Conservation (phyloP, 2,888 invertebrate genomes). For the Corythucha ciliata region DNA sequence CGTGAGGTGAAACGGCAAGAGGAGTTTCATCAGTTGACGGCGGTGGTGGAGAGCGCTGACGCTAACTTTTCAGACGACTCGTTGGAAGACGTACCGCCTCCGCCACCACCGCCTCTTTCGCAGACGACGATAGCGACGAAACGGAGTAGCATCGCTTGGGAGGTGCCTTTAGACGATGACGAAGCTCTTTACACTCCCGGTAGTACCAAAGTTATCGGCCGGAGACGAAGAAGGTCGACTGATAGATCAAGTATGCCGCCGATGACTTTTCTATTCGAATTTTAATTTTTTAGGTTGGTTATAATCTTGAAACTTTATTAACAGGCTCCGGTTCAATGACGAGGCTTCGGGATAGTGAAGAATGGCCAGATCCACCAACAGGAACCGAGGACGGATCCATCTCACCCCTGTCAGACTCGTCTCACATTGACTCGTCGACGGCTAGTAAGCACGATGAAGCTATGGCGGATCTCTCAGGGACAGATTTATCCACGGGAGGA, state of each 20-base stretch:
- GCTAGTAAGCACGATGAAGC: constrained; percentile 26
- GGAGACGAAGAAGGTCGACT: constrained; percentile 44
- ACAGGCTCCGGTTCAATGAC: constrained; percentile 65
- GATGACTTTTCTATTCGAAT: neutral
- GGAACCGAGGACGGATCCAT: constrained; percentile 57
- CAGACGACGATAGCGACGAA: constrained; percentile 52
- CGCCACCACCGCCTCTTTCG: constrained; percentile 53
- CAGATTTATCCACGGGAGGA: constrained; percentile 52
- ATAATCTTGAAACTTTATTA: neutral
- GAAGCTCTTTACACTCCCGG: constrained; percentile 59
- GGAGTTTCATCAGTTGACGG: constrained; percentile 35
- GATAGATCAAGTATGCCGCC: constrained; percentile 44
- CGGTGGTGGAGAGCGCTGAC: constrained; percentile 34
- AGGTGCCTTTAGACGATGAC: constrained; percentile 66
- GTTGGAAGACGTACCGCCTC: constrained; percentile 64
- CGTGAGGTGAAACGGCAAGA: constrained; percentile 38
- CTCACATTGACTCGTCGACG: constrained; percentile 34
- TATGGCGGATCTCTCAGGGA: constrained; percentile 39
- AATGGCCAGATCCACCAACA: constrained; percentile 66
- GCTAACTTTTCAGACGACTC: constrained; percentile 71
- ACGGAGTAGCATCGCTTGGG: constrained; percentile 77
- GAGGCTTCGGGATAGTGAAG: constrained; percentile 57
- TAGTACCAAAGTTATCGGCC: constrained; percentile 53
- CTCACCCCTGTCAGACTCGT: constrained; percentile 47
- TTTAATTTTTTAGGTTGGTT: neutral